Evolutionary conservation across 2,113 vertebrate species (phyloP), one percentile per base, ranked within the genome.

Genomic region (Leptobrachium leishanense): DNA sequence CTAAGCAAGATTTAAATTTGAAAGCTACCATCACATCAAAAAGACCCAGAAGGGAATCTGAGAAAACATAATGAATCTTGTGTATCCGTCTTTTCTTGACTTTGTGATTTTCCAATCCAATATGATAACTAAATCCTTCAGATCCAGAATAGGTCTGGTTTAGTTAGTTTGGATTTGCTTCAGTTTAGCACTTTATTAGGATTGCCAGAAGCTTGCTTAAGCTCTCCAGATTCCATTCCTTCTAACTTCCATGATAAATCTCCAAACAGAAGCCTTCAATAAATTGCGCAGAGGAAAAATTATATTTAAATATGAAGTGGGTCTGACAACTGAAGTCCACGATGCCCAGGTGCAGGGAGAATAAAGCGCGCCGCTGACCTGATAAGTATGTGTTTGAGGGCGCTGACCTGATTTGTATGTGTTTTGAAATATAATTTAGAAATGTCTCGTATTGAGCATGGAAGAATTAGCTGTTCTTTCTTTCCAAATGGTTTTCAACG

Each of bases 81-180:
- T 50, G 20, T 64, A 64, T 31, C 70, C 43, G 20, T 15, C 13
- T 41, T 73, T 31, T 55, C 20, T n/a, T 72, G 43, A 43, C 15
- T 66, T 79, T 11, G 44, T 79, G 64, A 79, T 67, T 67, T 66
- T 31, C 57, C 40, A 67, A 15, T 79, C 54, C 70, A 46, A 79
- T 68, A 67, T 79, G 70, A 62, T 65, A 53, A 74, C 66, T 66
- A 59, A 66, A 73, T 79, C 70, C 41, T 46, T 39, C n/a, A 67
- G 15, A 68, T 57, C 43, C 59, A 66, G 39, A 20, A 72, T 65
- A 72, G 42, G 59, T 12, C 62, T 79, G 71, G 70, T 42, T 73
- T 67, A 55, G 59, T 15, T 44, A 68, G 55, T 74, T 79, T 57
- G 42, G 59, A 67, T 59, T 5, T 6, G 31, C 39, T 73, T 79